Conservation (phyloP, 1,140 invertebrate genomes). For the Polyergus mexicanus region DNA sequence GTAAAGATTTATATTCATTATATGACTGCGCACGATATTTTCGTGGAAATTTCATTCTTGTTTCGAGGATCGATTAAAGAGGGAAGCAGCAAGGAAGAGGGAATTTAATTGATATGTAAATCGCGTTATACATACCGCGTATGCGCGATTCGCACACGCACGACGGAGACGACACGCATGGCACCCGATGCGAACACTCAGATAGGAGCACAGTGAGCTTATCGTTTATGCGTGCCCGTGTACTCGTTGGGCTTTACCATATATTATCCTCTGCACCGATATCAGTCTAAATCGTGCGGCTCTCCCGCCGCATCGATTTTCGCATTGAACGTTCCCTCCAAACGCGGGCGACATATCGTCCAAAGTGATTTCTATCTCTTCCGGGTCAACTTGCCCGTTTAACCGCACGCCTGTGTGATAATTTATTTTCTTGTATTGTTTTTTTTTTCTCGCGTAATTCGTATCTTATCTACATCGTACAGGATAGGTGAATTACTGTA, state of each 20-base stretch:
- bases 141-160: conserved; percentile 60
- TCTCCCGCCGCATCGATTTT: conserved; percentile 70
- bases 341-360: conserved; percentile 62
- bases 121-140: conserved; percentile 69
- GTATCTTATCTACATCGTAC: conserved; percentile 25
- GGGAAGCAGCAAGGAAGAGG: conserved; percentile 14
- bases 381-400: conserved; percentile 48
- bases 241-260: conserved; percentile 74
- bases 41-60: conserved; percentile 77
- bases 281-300: conserved; percentile 72
- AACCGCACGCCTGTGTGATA: not conserved
- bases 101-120: conserved; percentile 82
- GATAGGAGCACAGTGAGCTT: conserved; percentile 59
- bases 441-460: not conserved
- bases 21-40: conserved; percentile 70
- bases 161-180: conserved; percentile 62
- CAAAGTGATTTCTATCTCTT: conserved; percentile 73
- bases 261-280: conserved; percentile 71
- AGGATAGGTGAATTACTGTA: not conserved
- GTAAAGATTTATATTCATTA: conserved; percentile 79
- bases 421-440: conserved; percentile 32
- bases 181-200: conserved; percentile 50
- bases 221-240: conserved; percentile 75
- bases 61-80: conserved; percentile 28
- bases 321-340: conserved; percentile 49